Base-by-base conservation (phyloP, 2,113 vertebrate genomes). In the Eupsittula cactorum region DNA sequence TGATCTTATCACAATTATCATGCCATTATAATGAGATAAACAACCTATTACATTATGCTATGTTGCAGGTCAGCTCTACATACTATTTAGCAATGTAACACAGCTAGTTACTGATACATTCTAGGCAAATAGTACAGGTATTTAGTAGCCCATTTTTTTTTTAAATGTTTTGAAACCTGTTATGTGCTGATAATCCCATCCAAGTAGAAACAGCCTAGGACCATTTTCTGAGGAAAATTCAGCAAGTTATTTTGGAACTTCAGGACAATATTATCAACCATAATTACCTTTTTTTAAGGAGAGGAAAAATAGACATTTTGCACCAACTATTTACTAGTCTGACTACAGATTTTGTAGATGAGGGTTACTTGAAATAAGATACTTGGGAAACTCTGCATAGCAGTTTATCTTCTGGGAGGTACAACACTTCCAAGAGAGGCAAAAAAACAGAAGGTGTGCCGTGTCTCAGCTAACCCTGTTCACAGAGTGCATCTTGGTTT, bases 1-100 rank as follows among this genome's bases (percentile, higher is more conserved):
- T 96, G 96, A 97, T 97, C 96, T 95, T 98, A 97, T 97, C 96
- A 95, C 96, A 97, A 97, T 97, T 97, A 97, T 95, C n/a, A 59
- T 82, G 90, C 86, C 95, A 86, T 97, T 97, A 92, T 93, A 86
- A 93, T 1, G 70, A 98, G 97, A 97, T 82, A 98, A 97, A 95
- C 85, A 96, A 91, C 90, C 96, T 95, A 95, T 97, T 94, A 79
- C 75, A 97, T 94, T 94, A 75, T 62, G 62, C 92, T 55, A 7
- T 75, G 91, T 42, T 90, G 83, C 94, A 82, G 92, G 88, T 96
- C 86, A 93, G 95, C 95, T 97, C 95, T 97, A 83, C 88, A 85
- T 93, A 78, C 74, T 95, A 83, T 93, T 95, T 96, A 97, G 96
- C 96, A 97, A 70, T 64, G 95, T 89, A 97, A 93, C 93, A 95